Percentiles rank a stretch among this genome's conserved stretches.
These are phyloP conservation scores for Lota lota DNA, from an alignment of 2,113 vertebrate genomes.

Conservation along the genomic window DNA sequence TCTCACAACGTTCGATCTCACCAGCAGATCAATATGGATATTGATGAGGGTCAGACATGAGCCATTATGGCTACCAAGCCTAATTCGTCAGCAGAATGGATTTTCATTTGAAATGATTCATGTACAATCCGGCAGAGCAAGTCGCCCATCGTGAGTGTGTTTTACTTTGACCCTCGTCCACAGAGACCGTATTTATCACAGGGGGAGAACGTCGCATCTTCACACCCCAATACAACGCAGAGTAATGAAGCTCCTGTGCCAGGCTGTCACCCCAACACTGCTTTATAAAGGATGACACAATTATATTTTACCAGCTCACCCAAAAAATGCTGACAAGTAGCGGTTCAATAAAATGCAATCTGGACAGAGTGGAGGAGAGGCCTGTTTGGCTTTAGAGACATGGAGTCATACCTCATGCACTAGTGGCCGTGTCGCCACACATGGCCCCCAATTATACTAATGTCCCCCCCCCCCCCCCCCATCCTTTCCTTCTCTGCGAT, in stretches of 20 bases:
- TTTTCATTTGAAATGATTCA: slow-evolving; percentile 74
- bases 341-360: slow-evolving; percentile 75
- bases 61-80: slow-evolving; percentile 62
- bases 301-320: slow-evolving; percentile 77
- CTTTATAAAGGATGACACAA: slow-evolving; percentile 81
- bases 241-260: slow-evolving; percentile 74
- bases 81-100: slow-evolving; percentile 72
- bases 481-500: no score
- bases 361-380: slow-evolving; percentile 45
- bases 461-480: slow-evolving; percentile 15
- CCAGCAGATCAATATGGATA: slow-evolving; percentile 60
- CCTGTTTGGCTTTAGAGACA: slow-evolving; percentile 5
- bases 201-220: slow-evolving; percentile 61
- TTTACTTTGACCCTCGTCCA: slow-evolving; percentile 69
- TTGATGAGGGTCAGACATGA: slow-evolving; percentile 69
- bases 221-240: slow-evolving; percentile 74
- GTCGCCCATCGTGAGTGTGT: slow-evolving; percentile 48
- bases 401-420: slow-evolving; percentile 63
- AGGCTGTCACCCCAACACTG: slow-evolving; percentile 74
- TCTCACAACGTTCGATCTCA: slow-evolving; percentile 48
- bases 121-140: slow-evolving; percentile 54
- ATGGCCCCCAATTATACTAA: neutral
- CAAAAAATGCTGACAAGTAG: slow-evolving; percentile 74
- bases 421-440: neutral
- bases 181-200: slow-evolving; percentile 77